Evolutionary conservation across 1,140 invertebrate genomes (phyloP).

Genomic region (Lerema accius): DNA sequence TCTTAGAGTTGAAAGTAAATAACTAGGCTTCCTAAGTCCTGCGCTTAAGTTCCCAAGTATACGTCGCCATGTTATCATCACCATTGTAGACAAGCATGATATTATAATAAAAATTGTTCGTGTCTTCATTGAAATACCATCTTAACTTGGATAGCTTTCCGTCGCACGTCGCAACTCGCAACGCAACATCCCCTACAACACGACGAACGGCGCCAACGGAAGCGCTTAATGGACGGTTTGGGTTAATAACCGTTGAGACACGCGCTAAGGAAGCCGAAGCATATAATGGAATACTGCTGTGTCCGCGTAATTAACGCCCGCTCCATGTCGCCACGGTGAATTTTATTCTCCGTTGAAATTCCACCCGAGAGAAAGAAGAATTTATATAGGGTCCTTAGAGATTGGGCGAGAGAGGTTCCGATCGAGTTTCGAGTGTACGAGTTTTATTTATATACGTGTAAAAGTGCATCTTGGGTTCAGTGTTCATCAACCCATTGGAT

Average conservation of each 20-base stretch:
- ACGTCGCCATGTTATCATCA: no score
- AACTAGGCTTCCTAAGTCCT: no score
- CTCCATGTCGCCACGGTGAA: conserved; percentile 8
- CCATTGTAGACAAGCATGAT: no score
- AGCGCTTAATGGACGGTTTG: conserved; percentile 52
- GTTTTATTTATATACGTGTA: no score
- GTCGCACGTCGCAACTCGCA: no score
- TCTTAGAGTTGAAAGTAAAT: no score
- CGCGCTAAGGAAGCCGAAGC: conserved; percentile 38
- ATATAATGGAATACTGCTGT: conserved; percentile 16
- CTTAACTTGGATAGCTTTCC: conserved; percentile 15
- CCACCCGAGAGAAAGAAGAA: neutral
- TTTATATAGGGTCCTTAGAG: neutral
- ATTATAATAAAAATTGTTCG: no score
- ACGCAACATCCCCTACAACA: conserved; percentile 64
- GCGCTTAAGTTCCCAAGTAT: no score
- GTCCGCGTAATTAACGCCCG: conserved; percentile 34
- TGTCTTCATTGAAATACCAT: neutral
- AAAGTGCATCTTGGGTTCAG: no score
- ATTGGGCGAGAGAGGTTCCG: neutral
- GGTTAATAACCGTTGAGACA: conserved; percentile 56
- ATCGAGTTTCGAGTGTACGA: no score
- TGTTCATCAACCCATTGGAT: no score
- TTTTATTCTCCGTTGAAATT: neutral
- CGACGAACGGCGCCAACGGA: conserved; percentile 53